Percentiles rank a stretch among this genome's conserved stretches.
These are phyloP conservation scores for Hydropsyche betteni DNA, from an alignment of 2,888 invertebrate genomes.

Conservation along the genomic window DNA sequence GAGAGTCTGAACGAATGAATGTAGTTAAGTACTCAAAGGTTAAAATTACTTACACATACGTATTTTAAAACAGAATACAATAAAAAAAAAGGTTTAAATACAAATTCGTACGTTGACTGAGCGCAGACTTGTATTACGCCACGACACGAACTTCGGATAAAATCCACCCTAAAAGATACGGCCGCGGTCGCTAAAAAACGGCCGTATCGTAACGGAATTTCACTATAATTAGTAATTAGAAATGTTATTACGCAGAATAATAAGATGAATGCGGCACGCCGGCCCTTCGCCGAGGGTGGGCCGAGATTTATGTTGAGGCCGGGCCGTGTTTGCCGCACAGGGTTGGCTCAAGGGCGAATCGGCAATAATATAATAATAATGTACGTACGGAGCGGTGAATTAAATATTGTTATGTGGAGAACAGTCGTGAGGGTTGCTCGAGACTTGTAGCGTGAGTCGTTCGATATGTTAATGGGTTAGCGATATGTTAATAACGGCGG, in stretches of 20 bases:
- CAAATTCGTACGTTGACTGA: slow-evolving; percentile 4
- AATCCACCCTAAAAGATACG: neutral
- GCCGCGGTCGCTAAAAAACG: neutral
- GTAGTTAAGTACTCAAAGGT: neutral
- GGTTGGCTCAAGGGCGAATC: too few species aligned
- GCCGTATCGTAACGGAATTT: slow-evolving; percentile 21
- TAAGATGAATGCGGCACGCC: slow-evolving; percentile 6
- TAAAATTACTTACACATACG: neutral
- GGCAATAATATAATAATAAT: too few species aligned
- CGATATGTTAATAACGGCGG: too few species aligned
- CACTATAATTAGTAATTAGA: slow-evolving; percentile 25
- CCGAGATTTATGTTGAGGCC: too few species aligned
- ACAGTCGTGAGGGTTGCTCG: too few species aligned
- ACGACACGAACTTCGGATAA: neutral
- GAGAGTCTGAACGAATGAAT: too few species aligned
- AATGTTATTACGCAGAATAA: slow-evolving; percentile 27
- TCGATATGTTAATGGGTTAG: too few species aligned
- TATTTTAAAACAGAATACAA: too few species aligned
- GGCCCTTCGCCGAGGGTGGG: neutral
- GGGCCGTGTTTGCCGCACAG: too few species aligned
- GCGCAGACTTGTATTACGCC: neutral
- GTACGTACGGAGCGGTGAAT: too few species aligned
- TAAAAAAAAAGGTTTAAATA: slow-evolving; percentile 1
- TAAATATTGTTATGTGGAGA: too few species aligned
- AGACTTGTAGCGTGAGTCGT: too few species aligned